Conservation (phyloP, 2,888 invertebrate genomes). For the Dendrolimus houi region DNA sequence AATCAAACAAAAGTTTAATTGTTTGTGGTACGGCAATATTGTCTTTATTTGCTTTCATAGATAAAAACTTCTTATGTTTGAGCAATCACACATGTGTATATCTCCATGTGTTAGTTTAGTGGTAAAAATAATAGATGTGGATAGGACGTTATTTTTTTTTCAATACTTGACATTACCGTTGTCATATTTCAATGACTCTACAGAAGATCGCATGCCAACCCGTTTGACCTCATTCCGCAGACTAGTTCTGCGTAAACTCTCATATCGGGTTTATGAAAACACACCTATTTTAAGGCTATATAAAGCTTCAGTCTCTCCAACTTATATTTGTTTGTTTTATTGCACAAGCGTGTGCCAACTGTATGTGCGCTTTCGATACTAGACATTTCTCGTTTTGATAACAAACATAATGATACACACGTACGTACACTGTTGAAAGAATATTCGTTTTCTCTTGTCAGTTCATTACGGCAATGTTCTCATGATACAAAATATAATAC, state of each 20-base stretch:
- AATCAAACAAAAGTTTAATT: no score
- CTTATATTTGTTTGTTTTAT: conserved; percentile 63
- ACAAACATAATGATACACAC: conserved; percentile 31
- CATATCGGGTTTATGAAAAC: conserved; percentile 69
- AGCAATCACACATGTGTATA: no score
- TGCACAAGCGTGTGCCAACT: conserved; percentile 56
- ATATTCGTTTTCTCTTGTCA: conserved; percentile 24
- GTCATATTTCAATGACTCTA: conserved; percentile 43
- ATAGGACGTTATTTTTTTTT: no score
- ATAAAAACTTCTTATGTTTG: no score
- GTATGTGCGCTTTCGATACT: conserved; percentile 46
- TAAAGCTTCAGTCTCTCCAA: conserved; percentile 50
- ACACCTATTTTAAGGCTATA: conserved; percentile 61
- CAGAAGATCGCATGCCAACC: conserved; percentile 59
- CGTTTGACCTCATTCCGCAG: conserved; percentile 67
- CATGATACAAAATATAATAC: conserved; percentile 19
- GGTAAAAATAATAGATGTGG: no score
- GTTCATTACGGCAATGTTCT: conserved; percentile 23
- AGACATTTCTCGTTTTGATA: conserved; percentile 34
- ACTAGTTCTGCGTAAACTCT: conserved; percentile 67
- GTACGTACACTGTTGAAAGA: conserved; percentile 21
- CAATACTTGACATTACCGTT: conserved; percentile 26
- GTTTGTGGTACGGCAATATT: no score
- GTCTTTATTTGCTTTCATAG: no score
- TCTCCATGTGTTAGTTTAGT: no score